phyloP scores from a whole-genome alignment of 2,888 invertebrate species.

The Ichneumoninae sp. region DNA sequence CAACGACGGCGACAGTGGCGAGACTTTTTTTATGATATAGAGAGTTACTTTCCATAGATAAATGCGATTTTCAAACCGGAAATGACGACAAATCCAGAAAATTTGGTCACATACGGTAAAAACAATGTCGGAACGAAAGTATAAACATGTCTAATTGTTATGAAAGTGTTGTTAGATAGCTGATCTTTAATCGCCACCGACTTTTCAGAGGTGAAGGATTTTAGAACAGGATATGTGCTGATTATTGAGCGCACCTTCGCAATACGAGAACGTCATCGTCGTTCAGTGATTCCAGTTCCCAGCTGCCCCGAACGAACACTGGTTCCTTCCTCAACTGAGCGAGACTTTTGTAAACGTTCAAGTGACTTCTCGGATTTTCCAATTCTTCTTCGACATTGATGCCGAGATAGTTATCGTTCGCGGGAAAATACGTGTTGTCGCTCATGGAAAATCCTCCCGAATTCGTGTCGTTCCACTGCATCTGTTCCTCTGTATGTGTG shows the following conservation, averaged over 20 bases:
- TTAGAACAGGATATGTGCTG: neutral
- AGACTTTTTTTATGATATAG: too few species aligned
- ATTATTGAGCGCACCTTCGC: slow-evolving; percentile 71
- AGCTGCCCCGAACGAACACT: slow-evolving; percentile 75
- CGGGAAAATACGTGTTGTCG: slow-evolving; percentile 71
- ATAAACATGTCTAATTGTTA: too few species aligned
- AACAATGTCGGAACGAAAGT: too few species aligned
- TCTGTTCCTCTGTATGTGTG: slow-evolving; percentile 71
- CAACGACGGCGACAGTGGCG: too few species aligned
- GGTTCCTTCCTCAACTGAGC: slow-evolving; percentile 71
- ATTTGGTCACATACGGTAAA: too few species aligned
- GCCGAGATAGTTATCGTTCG: slow-evolving; percentile 70
- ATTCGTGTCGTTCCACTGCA: slow-evolving; percentile 80
- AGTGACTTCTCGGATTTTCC: slow-evolving; percentile 67
- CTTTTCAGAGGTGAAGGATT: neutral
- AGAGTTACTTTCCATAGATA: too few species aligned
- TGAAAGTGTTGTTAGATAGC: too few species aligned
- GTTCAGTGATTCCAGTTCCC: slow-evolving; percentile 72
- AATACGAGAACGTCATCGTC: slow-evolving; percentile 73
- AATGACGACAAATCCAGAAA: too few species aligned
- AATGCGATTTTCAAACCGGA: too few species aligned
- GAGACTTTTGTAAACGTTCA: slow-evolving; percentile 73
- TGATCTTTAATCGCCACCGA: too few species aligned
- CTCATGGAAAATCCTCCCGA: slow-evolving; percentile 78
- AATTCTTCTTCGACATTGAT: slow-evolving; percentile 74